These are phyloP conservation scores for Leptopilina syphax DNA, from an alignment of 2,888 invertebrate genomes.

Conservation along the genomic window DNA sequence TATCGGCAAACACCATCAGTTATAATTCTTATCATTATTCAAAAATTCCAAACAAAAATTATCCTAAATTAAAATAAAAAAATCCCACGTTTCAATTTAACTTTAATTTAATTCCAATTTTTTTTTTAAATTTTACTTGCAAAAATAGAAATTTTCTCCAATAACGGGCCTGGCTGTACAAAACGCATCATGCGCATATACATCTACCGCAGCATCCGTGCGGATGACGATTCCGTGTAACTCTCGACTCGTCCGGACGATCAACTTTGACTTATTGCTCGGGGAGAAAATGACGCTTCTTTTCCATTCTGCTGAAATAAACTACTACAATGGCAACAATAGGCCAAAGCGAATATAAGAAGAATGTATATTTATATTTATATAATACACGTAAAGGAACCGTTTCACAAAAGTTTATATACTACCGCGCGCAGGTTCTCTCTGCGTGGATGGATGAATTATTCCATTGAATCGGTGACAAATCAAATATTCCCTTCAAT, in stretches of 20 bases:
- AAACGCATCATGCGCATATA: slow-evolving; percentile 53
- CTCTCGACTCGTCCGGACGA: slow-evolving; percentile 23
- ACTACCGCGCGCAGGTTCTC: background rate
- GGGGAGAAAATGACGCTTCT: slow-evolving; percentile 17
- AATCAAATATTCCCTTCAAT: slow-evolving; percentile 23
- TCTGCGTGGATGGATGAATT: slow-evolving; percentile 11
- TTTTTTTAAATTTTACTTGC: no score
- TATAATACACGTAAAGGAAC: background rate
- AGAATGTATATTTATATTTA: background rate
- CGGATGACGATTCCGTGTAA: slow-evolving; percentile 3
- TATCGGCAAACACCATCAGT: no score
- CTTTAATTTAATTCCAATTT: no score
- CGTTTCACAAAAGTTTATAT: slow-evolving; percentile 9
- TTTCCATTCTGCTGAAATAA: slow-evolving; percentile 21
- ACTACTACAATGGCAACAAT: slow-evolving; percentile 20
- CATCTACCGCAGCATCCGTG: slow-evolving; percentile 18
- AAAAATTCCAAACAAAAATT: no score
- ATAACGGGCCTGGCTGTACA: slow-evolving; percentile 31
- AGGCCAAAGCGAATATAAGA: slow-evolving; percentile 22
- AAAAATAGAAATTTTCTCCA: no score
- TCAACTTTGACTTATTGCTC: slow-evolving; percentile 25
- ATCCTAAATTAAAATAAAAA: no score
- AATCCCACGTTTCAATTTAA: no score
- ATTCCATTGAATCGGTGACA: slow-evolving; percentile 28
- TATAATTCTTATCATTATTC: no score